Conservation (phyloP, 2,113 vertebrate species). For the Indicator maculatus region DNA sequence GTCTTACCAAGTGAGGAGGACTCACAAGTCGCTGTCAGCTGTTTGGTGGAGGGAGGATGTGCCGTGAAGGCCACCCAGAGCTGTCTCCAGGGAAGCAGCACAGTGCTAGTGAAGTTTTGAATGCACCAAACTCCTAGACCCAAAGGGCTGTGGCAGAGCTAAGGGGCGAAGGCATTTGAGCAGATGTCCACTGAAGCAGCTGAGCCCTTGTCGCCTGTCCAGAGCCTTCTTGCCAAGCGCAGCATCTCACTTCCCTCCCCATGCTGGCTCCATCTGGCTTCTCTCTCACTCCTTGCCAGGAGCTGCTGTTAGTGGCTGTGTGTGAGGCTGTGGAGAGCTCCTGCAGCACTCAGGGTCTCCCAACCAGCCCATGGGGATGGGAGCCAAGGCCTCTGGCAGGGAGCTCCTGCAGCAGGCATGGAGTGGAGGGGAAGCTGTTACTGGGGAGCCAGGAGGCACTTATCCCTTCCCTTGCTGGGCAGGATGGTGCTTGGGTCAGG, state of each 20-base stretch:
- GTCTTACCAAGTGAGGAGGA: not conserved
- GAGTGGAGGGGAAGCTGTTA: not conserved
- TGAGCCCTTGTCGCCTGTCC: not conserved
- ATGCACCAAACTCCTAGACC: not conserved
- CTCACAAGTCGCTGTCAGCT: not conserved
- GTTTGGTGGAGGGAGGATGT: not conserved
- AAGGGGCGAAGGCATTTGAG: not conserved
- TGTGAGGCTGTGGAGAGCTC: not conserved
- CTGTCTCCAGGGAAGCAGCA: not conserved
- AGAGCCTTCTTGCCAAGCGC: slow-evolving; percentile 8
- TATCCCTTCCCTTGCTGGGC: not conserved
- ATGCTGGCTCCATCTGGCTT: not conserved
- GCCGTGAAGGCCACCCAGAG: not conserved
- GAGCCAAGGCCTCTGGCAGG: not conserved
- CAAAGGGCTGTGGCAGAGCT: not conserved
- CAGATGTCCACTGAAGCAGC: not conserved
- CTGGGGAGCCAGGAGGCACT: not conserved
- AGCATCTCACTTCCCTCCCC: slow-evolving; percentile 10
- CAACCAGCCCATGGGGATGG: not conserved
- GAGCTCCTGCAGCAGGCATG: not conserved
- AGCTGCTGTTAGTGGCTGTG: slow-evolving; percentile 7
- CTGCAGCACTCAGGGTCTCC: not conserved
- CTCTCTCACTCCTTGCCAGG: not conserved
- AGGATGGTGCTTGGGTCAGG: not conserved
- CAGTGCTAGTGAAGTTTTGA: not conserved